These are phyloP conservation scores for Nibea albiflora DNA, from an alignment of 2,113 vertebrate species.

Conservation along the genomic window DNA sequence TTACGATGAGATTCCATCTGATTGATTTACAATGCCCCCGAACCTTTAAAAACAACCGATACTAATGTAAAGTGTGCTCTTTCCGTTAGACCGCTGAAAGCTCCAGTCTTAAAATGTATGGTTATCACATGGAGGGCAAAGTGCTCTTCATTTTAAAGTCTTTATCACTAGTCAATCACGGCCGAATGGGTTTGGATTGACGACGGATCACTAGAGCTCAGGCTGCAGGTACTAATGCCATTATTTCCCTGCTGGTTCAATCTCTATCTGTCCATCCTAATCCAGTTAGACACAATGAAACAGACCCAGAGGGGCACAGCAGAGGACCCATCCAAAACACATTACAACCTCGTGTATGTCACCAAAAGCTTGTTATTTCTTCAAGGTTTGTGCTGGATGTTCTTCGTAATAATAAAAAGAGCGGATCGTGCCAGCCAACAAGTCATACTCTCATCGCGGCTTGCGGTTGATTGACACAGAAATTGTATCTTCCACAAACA, in stretches of 20 bases:
- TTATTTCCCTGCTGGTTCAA: conserved; percentile 66
- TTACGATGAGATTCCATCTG: conserved; percentile 62
- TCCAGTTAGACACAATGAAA: conserved; percentile 71
- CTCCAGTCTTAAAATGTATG: conserved; percentile 42
- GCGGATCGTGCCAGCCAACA: neutral
- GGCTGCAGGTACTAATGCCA: conserved; percentile 79
- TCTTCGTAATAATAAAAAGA: neutral
- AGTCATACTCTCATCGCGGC: conserved; percentile 2
- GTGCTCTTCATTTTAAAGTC: conserved; percentile 78
- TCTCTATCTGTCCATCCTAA: conserved; percentile 77
- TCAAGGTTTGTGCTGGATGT: neutral
- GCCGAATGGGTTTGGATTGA: conserved; percentile 75
- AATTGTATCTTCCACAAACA: conserved; percentile 37
- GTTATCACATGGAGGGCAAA: conserved; percentile 78
- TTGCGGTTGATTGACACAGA: conserved; percentile 24
- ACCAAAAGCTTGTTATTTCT: conserved; percentile 11
- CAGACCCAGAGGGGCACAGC: conserved; percentile 53
- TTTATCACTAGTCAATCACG: conserved; percentile 78
- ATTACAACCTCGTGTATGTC: neutral
- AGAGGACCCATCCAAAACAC: conserved; percentile 38
- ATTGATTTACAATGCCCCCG: conserved; percentile 60
- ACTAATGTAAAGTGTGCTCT: conserved; percentile 64
- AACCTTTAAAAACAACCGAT: conserved; percentile 61
- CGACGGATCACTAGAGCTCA: conserved; percentile 59
- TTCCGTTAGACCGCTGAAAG: conserved; percentile 41